Evolutionary conservation across 2,113 vertebrate species (phyloP).

Genomic region (Steatornis caripensis): DNA sequence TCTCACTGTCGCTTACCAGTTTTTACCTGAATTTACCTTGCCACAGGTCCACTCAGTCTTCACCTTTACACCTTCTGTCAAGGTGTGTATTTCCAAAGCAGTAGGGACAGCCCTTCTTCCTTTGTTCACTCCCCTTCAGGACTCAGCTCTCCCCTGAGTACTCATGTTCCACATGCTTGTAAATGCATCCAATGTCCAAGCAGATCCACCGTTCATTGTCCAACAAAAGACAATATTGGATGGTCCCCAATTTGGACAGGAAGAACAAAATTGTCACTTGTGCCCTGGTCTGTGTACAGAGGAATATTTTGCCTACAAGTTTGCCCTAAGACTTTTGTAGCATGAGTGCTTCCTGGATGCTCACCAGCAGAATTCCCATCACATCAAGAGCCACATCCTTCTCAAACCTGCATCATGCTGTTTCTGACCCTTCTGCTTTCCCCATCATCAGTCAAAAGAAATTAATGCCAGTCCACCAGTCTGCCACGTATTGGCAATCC

Average conservation of each 20-base stretch:
- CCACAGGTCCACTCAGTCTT: not conserved
- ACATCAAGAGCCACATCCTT: not conserved
- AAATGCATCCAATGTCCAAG: not conserved
- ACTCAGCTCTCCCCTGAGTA: not conserved
- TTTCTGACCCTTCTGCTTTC: not conserved
- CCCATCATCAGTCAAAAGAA: not conserved
- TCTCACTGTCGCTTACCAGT: not conserved
- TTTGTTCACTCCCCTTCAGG: not conserved
- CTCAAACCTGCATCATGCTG: not conserved
- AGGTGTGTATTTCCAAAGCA: not conserved
- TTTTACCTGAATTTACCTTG: not conserved
- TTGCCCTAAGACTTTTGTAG: not conserved
- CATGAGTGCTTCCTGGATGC: not conserved
- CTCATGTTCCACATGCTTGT: not conserved
- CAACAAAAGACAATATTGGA: not conserved
- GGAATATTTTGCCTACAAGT: not conserved
- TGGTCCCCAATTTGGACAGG: accelerated
- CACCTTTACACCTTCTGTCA: not conserved
- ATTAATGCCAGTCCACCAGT: not conserved
- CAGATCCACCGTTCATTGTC: not conserved
- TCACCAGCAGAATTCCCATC: not conserved
- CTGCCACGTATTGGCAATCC: not conserved
- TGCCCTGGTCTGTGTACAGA: not conserved
- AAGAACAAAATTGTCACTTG: not conserved
- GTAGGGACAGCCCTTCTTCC: not conserved